Base-by-base conservation (phyloP, 2,797 vertebrate genomes). In the Cyclura pinguis region DNA sequence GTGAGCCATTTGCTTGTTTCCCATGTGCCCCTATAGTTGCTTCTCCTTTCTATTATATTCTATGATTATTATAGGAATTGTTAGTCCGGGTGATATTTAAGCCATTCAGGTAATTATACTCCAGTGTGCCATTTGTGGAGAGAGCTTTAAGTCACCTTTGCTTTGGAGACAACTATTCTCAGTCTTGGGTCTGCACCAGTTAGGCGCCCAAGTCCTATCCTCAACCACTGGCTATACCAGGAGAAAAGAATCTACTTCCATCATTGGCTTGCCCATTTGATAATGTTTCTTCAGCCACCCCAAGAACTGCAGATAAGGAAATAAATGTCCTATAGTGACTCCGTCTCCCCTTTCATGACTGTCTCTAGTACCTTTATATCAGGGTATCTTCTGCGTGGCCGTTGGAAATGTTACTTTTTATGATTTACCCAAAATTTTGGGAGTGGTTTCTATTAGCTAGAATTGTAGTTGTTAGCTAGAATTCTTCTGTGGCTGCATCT, bases 1-100 rank as follows among this genome's bases (percentile, higher is more conserved):
- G 91, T 80, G 84, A 88, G 64, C 93, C 88, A 86, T 91, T 94
- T 95, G 94, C 77, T 85, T 88, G 92, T 93, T 95, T 94, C 93
- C 90, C 80, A 90, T 87, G 42, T 93, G 88, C 91, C 86, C 87
- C 86, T 80, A 24, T 64, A 69, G 86, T 76, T 89, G 89, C 87
- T 67, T 91, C 95, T 96, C 93, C 90, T 74, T 73, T 74, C 52
- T n/a, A 47, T 74, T 64, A 50, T 32, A 47, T 77, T 52, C 57
- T 13, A 62, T 89, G 85, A 38, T 86, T 52, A 32, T 47, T 84
- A 55, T 47, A 3, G 42, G 2, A 47, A 47, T 72, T 72, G 47
- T 38, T 72, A 10, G 14, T 52, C 72, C 13, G 38, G 72, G 52
- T 38, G 50, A n/a, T 32, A 38, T 59, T 86, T n/a, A 57, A 13